These are phyloP conservation scores for Dasypolia templi DNA, from an alignment of 2,888 invertebrate species.

Conservation along the genomic window DNA sequence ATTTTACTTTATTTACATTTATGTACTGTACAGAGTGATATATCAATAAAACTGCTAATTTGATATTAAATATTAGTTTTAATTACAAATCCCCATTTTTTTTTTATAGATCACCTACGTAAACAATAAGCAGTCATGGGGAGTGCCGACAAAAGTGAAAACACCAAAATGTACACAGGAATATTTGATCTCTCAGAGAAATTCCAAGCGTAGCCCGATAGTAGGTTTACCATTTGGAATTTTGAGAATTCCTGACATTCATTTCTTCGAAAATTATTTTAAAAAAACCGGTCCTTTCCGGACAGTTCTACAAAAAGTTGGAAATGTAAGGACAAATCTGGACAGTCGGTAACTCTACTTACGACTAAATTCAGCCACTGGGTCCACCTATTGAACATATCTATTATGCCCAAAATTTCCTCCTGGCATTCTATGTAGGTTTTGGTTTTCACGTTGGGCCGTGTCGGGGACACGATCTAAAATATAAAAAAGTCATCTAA, in stretches of 20 bases:
- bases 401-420: slow-evolving; percentile 82
- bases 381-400: slow-evolving; percentile 85
- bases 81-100: too few relatives aligned
- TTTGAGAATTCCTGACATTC: background rate
- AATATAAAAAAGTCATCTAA: slow-evolving; percentile 20
- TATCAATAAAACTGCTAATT: too few relatives aligned
- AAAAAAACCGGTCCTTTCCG: background rate
- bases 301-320: background rate
- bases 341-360: slow-evolving; percentile 50
- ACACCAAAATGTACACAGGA: too few relatives aligned
- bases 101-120: too few relatives aligned
- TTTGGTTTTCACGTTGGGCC: slow-evolving; percentile 77
- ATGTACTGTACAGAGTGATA: too few relatives aligned
- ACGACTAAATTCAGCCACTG: slow-evolving; percentile 83
- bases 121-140: too few relatives aligned
- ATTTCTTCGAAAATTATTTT: too few relatives aligned
- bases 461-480: slow-evolving; percentile 81
- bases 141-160: too few relatives aligned
- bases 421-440: slow-evolving; percentile 78
- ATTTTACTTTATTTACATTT: too few relatives aligned
- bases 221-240: background rate
- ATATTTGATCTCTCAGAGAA: too few relatives aligned
- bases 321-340: background rate
- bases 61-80: too few relatives aligned
- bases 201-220: too few relatives aligned